Percentiles rank a stretch among this genome's conserved stretches.
These are phyloP conservation scores for Cettia cetti DNA, from an alignment of 2,113 vertebrate species.

Conservation along the genomic window DNA sequence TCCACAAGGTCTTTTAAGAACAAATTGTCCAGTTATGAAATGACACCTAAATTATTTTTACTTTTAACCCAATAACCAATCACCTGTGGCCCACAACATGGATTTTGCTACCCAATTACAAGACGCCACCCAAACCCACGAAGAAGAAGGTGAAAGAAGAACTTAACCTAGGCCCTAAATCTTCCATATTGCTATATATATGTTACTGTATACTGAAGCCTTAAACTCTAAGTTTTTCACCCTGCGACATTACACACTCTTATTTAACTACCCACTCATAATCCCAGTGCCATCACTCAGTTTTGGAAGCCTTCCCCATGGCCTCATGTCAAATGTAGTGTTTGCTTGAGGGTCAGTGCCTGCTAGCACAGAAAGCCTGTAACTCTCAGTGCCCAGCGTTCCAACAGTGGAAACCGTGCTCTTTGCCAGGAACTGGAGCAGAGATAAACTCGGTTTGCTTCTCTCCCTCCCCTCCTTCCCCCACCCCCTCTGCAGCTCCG, in stretches of 20 bases:
- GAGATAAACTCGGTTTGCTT: conserved; percentile 54
- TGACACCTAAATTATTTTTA: neutral
- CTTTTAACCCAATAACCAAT: neutral
- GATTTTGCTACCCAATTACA: neutral
- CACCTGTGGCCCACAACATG: neutral
- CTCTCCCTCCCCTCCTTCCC: neutral
- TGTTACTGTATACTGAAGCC: neutral
- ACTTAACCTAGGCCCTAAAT: neutral
- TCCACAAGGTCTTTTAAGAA: neutral
- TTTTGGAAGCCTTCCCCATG: neutral
- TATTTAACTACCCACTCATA: neutral
- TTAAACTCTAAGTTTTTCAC: neutral
- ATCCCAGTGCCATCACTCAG: neutral
- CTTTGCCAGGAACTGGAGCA: conserved; percentile 31
- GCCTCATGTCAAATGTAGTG: neutral
- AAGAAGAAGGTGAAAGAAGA: neutral
- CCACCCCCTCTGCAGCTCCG: conserved; percentile 78
- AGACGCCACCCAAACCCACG: neutral
- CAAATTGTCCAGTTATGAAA: neutral
- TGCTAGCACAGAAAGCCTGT: neutral
- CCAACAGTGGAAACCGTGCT: conserved; percentile 27
- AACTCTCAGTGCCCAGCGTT: neutral
- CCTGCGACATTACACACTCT: neutral
- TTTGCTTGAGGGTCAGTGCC: neutral
- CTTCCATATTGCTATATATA: neutral